Percentiles rank a stretch among this genome's conserved stretches.
Conservation (phyloP, 2,797 vertebrate species). For the Buphagus erythrorhynchus region DNA sequence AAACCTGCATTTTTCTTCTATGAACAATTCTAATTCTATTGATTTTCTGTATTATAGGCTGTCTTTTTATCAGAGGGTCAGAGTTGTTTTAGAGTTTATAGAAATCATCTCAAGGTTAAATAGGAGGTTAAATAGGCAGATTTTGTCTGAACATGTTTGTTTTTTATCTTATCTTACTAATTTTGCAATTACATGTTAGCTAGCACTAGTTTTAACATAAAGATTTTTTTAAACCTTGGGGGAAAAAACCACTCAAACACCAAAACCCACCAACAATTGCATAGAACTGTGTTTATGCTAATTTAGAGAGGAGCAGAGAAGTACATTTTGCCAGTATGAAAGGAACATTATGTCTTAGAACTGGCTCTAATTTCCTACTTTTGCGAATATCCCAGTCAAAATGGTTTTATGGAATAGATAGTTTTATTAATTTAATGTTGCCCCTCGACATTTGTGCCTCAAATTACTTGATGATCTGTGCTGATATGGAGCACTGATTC, state of each 20-base stretch:
- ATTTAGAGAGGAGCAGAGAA: not conserved
- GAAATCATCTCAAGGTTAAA: not conserved
- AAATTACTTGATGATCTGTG: not conserved
- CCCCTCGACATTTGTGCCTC: not conserved
- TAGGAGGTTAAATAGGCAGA: not conserved
- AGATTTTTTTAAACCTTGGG: not conserved
- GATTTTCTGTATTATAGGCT: not conserved
- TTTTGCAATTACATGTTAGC: not conserved
- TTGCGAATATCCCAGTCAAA: not conserved
- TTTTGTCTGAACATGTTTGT: not conserved
- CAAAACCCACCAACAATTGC: not conserved
- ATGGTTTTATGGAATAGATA: not conserved
- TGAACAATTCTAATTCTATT: not conserved
- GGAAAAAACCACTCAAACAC: rapidly evolving
- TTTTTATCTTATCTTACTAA: not conserved
- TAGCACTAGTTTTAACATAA: not conserved
- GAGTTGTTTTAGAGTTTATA: not conserved
- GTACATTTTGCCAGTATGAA: not conserved
- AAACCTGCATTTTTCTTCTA: not conserved
- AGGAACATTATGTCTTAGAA: not conserved
- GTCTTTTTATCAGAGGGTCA: not conserved
- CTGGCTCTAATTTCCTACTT: not conserved
- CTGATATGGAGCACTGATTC: not conserved
- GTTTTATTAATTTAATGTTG: not conserved
- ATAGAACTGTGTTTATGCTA: not conserved